Evolutionary conservation across 2,113 vertebrate species (phyloP).

Genomic region (Melanerpes aurifrons): DNA sequence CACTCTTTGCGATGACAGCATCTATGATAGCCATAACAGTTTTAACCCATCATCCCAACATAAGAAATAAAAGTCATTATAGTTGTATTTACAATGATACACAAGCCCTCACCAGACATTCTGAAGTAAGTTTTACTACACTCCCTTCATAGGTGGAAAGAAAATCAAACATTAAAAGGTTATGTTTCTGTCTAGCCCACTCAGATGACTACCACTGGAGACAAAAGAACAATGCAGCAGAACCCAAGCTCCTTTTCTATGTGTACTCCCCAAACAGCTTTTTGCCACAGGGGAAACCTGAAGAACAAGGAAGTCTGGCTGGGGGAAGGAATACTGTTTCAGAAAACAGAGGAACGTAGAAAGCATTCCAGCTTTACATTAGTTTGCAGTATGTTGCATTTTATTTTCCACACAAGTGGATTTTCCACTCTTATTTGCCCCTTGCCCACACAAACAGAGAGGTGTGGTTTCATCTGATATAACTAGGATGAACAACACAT

Average conservation of each 20-base stretch:
- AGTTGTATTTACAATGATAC: neutral
- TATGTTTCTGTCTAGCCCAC: neutral
- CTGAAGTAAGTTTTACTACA: neutral
- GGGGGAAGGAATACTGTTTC: neutral
- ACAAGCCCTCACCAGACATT: neutral
- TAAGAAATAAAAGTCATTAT: neutral
- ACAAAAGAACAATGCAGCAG: neutral
- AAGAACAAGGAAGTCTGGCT: neutral
- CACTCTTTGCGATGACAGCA: neutral
- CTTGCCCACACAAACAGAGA: neutral
- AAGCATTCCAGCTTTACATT: neutral
- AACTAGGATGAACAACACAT: neutral
- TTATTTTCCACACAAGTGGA: neutral
- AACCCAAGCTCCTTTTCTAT: neutral
- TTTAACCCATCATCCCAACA: neutral
- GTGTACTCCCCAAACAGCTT: neutral
- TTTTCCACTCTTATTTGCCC: neutral
- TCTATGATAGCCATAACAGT: neutral
- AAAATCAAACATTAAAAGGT: neutral
- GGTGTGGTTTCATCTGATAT: neutral
- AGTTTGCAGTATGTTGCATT: neutral
- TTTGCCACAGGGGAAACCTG: neutral
- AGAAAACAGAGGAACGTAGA: neutral
- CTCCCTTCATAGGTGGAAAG: neutral
- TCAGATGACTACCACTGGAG: neutral